These are phyloP conservation scores for Arge pagana DNA, from an alignment of 2,888 invertebrate species.

Conservation along the genomic window DNA sequence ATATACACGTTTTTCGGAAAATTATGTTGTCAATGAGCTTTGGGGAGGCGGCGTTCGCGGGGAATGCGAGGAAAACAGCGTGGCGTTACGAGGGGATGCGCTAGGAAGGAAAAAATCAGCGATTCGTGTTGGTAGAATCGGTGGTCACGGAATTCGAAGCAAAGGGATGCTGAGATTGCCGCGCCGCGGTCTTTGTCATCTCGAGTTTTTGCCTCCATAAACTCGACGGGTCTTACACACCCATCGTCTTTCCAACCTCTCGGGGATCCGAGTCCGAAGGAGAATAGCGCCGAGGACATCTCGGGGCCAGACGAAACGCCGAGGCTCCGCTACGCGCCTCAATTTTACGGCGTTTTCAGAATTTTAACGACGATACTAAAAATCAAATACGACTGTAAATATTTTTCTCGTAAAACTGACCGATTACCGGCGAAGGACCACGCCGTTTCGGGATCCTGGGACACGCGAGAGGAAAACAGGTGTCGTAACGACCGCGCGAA, in stretches of 20 bases:
- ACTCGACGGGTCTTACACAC: slow-evolving; percentile 37
- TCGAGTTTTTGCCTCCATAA: slow-evolving; percentile 48
- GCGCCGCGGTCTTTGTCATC: slow-evolving; percentile 39
- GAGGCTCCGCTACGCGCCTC: slow-evolving; percentile 22
- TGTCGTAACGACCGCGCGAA: too few relatives aligned
- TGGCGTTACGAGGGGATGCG: background rate
- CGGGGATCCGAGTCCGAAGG: slow-evolving; percentile 23
- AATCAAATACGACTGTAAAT: slow-evolving; percentile 27
- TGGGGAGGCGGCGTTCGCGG: slow-evolving; percentile 7
- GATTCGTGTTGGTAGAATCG: slow-evolving; percentile 1
- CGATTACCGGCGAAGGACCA: slow-evolving; percentile 17
- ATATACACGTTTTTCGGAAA: background rate
- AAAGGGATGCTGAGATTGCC: slow-evolving; percentile 18
- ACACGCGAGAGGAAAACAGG: too few relatives aligned
- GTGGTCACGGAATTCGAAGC: background rate
- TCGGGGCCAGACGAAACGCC: too few relatives aligned
- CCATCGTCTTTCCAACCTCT: slow-evolving; percentile 27
- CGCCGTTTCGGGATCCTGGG: background rate
- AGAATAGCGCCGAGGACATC: slow-evolving; percentile 7
- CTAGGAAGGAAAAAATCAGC: background rate
- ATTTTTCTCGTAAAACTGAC: slow-evolving; percentile 20
- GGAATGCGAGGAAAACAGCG: background rate
- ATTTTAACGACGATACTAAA: slow-evolving; percentile 54
- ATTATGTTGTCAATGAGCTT: slow-evolving; percentile 9
- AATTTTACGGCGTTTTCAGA: slow-evolving; percentile 55